Conservation (phyloP, 2,888 invertebrate genomes). For the Dasysyrphus albostriatus region DNA sequence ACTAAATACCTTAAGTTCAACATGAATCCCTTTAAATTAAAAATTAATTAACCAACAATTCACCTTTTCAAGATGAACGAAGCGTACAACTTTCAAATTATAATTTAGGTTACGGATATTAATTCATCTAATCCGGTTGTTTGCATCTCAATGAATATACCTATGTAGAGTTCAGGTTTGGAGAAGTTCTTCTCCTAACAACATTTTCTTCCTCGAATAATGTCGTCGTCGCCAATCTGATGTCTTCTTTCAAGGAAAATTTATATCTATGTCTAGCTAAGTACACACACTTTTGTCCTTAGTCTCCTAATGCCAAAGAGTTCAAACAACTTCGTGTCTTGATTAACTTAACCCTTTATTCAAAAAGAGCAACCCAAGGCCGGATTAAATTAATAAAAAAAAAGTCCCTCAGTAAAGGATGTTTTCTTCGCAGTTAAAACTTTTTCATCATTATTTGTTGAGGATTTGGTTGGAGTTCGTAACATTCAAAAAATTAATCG, state of each 20-base stretch:
- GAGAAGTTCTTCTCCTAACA: background rate
- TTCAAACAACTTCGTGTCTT: constrained; percentile 21
- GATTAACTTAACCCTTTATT: constrained; percentile 51
- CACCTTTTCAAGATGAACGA: constrained; percentile 11
- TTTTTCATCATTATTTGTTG: too few species aligned
- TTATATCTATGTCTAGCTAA: background rate
- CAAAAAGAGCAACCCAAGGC: constrained; percentile 23
- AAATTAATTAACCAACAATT: constrained; percentile 30
- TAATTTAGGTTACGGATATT: constrained; percentile 32
- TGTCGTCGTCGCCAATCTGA: background rate
- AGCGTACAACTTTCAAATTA: constrained; percentile 30
- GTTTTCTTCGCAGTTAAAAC: too few species aligned
- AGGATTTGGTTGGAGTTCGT: too few species aligned
- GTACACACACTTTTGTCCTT: background rate
- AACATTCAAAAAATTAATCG: too few species aligned
- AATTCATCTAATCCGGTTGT: constrained; percentile 27
- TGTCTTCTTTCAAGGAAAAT: background rate
- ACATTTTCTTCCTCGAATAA: background rate
- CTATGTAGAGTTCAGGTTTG: background rate
- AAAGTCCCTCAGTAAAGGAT: too few species aligned
- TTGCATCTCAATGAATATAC: constrained; percentile 22
- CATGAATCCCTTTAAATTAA: constrained; percentile 4
- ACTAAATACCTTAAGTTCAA: background rate
- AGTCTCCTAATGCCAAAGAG: background rate
- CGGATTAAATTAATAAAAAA: background rate